These are phyloP conservation scores for Ancistrus triradiatus DNA, from an alignment of 2,113 vertebrate species.

Conservation along the genomic window DNA sequence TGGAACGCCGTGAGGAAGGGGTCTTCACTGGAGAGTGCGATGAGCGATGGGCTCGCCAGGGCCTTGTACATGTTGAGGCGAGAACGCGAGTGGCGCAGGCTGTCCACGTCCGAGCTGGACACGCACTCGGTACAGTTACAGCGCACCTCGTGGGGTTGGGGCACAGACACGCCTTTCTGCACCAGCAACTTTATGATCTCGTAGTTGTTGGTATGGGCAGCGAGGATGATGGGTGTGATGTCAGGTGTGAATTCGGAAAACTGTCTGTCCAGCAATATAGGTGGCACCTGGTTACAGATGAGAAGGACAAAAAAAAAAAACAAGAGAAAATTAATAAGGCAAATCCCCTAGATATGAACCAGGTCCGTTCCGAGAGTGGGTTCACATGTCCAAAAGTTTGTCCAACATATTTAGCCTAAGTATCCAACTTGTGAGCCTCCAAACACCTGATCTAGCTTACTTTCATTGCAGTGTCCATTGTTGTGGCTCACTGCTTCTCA, in stretches of 20 bases:
- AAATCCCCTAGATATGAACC: too few species aligned
- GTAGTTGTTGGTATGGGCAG: slow-evolving; percentile 97
- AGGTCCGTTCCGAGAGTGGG: too few species aligned
- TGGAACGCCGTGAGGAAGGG: slow-evolving; percentile 96
- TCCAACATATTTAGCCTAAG: too few species aligned
- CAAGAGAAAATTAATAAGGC: too few species aligned
- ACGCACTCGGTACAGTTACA: slow-evolving; percentile 91
- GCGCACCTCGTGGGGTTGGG: slow-evolving; percentile 88
- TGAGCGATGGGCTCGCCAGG: slow-evolving; percentile 85
- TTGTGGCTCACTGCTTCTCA: too few species aligned
- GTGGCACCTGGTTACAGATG: slow-evolving; percentile 78
- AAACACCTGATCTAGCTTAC: too few species aligned
- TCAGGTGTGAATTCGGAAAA: slow-evolving; percentile 97
- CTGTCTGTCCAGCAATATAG: slow-evolving; percentile 86
- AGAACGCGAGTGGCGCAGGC: slow-evolving; percentile 89
- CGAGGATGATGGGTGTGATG: slow-evolving; percentile 95
- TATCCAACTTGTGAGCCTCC: too few species aligned
- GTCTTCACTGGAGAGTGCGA: slow-evolving; percentile 93
- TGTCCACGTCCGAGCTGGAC: slow-evolving; percentile 89
- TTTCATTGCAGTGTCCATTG: too few species aligned
- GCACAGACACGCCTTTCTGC: slow-evolving; percentile 91
- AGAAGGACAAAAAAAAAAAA: background rate
- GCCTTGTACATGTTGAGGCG: slow-evolving; percentile 95
- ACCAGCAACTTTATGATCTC: slow-evolving; percentile 94
- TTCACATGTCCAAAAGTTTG: too few species aligned